Conservation (phyloP, 2,797 vertebrate species). For the Pseudopleuronectes americanus region DNA sequence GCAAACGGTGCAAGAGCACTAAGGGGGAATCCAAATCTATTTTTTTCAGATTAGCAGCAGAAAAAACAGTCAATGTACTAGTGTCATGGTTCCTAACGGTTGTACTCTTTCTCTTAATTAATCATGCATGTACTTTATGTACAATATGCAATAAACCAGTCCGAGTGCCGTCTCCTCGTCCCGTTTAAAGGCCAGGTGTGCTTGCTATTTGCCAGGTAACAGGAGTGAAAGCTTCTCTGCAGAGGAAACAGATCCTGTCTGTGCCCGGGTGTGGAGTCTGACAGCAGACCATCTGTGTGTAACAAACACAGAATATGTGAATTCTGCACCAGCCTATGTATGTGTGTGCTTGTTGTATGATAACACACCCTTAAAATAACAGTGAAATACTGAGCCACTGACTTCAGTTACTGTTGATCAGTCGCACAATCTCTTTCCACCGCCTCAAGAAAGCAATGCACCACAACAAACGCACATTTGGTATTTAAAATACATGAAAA, state of each 20-base stretch:
- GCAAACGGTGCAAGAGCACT: neutral
- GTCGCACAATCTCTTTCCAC: neutral
- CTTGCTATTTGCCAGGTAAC: neutral
- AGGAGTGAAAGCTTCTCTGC: neutral
- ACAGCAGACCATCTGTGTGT: conserved; percentile 1
- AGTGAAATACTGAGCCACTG: neutral
- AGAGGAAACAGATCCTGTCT: neutral
- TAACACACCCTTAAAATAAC: neutral
- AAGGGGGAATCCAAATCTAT: too few species aligned
- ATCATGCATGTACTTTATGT: neutral
- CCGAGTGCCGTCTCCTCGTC: neutral
- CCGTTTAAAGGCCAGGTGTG: neutral
- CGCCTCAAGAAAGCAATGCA: neutral
- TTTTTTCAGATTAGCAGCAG: too few species aligned
- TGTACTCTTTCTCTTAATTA: neutral
- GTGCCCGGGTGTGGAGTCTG: neutral
- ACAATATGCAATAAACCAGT: neutral
- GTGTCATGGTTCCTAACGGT: neutral
- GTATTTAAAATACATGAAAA: too few species aligned
- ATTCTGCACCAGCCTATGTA: neutral
- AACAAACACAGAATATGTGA: neutral
- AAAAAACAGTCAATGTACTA: too few species aligned
- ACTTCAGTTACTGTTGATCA: neutral
- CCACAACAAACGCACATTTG: too few species aligned
- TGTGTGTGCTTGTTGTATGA: neutral